Conservation (phyloP, 1,140 invertebrate genomes). For the Drosophila kohkoa region DNA sequence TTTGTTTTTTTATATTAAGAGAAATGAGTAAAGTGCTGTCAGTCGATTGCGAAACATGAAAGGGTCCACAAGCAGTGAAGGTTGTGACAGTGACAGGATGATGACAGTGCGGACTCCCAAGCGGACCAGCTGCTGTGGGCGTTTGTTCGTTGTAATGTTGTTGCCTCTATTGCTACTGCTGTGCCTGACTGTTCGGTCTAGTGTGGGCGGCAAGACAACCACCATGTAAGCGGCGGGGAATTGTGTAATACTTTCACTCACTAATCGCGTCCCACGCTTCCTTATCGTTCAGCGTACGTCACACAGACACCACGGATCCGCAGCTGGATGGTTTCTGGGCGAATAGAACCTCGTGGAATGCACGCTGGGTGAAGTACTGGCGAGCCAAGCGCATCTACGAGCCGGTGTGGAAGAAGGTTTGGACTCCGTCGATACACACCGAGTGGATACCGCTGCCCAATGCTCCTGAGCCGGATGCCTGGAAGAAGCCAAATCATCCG, state of each 20-base stretch:
- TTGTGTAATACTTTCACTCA: conserved; percentile 75
- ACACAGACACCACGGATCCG: conserved; percentile 75
- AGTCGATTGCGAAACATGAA: conserved; percentile 81
- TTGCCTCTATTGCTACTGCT: conserved; percentile 44
- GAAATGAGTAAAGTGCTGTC: conserved; percentile 43
- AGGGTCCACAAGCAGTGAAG: conserved; percentile 42
- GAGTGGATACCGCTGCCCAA: conserved; percentile 86
- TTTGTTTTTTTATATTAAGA: conserved; percentile 69
- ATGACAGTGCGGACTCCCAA: conserved; percentile 16
- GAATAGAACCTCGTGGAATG: conserved; percentile 85
- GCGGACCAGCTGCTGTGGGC: conserved; percentile 9
- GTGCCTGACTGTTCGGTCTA: conserved; percentile 32
- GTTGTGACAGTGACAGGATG: conserved; percentile 39
- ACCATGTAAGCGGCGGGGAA: conserved; percentile 65
- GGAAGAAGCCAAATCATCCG: conserved; percentile 52
- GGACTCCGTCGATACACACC: conserved; percentile 85
- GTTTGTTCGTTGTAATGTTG: conserved; percentile 18
- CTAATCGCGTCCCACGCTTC: conserved; percentile 6
- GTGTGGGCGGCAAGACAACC: conserved; percentile 71
- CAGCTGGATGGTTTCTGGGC: conserved; percentile 85
- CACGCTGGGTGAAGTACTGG: conserved; percentile 87
- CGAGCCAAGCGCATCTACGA: conserved; percentile 85
- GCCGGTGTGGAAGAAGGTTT: conserved; percentile 86
- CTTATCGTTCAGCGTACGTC: conserved; percentile 59
- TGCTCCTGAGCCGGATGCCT: conserved; percentile 84